These are phyloP conservation scores for Aporophyla nigra DNA, from an alignment of 2,888 invertebrate species.

Conservation along the genomic window DNA sequence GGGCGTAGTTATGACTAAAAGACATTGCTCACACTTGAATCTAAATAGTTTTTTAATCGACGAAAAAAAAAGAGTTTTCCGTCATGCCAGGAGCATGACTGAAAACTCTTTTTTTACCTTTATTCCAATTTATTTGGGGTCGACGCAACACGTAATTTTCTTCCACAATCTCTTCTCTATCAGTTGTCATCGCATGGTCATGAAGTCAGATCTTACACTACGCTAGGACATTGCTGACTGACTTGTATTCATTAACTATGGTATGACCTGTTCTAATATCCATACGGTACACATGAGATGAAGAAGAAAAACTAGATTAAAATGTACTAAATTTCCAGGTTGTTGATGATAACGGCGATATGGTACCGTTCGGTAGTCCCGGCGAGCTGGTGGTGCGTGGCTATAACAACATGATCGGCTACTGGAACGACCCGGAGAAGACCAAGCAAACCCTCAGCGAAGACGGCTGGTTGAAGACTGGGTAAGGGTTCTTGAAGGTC, in stretches of 20 bases:
- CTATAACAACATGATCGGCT: slow-evolving; percentile 94
- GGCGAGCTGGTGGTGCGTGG: slow-evolving; percentile 95
- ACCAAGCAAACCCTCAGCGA: slow-evolving; percentile 92
- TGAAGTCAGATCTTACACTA: background rate
- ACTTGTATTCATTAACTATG: no score
- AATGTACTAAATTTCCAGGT: slow-evolving; percentile 83
- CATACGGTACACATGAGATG: no score
- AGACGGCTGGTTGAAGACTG: slow-evolving; percentile 95
- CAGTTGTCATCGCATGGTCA: no score
- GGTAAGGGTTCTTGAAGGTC: slow-evolving; percentile 85
- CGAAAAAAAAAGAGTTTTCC: background rate
- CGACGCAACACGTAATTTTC: no score
- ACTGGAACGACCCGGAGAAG: slow-evolving; percentile 95
- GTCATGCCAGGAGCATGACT: no score
- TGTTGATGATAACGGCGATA: slow-evolving; percentile 91
- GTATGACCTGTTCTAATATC: no score
- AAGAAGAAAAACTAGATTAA: background rate
- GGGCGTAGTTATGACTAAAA: background rate
- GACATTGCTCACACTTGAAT: background rate
- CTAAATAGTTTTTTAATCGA: background rate
- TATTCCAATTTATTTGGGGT: no score
- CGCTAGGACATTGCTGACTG: background rate
- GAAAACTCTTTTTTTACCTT: no score
- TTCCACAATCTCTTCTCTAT: no score
- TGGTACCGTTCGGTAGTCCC: slow-evolving; percentile 93